These are phyloP conservation scores for Perca flavescens DNA, from an alignment of 2,113 vertebrate species.

Conservation along the genomic window DNA sequence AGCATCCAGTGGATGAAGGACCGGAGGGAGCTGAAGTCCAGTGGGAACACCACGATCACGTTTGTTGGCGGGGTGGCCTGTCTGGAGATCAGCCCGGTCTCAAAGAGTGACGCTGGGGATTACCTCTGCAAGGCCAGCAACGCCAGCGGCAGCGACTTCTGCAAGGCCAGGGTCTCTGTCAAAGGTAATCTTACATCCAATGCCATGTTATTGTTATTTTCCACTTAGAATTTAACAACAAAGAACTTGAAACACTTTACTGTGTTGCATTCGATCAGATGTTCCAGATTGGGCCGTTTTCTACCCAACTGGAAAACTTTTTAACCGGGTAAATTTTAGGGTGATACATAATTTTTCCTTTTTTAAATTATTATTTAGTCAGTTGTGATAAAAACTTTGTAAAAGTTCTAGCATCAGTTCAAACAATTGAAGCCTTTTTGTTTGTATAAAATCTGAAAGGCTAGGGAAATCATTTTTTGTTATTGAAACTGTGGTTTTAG, in stretches of 20 bases:
- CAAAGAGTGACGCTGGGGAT: slow-evolving; percentile 90
- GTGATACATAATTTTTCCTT: not conserved
- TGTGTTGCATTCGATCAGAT: too few species aligned
- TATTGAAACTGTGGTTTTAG: not conserved
- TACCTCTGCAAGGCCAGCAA: slow-evolving; percentile 97
- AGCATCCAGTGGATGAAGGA: slow-evolving; percentile 95
- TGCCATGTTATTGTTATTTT: too few species aligned
- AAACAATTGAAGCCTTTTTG: not conserved
- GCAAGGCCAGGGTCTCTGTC: slow-evolving; percentile 91
- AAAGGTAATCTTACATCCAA: slow-evolving; percentile 86
- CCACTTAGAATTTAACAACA: too few species aligned
- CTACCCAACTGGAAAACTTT: too few species aligned
- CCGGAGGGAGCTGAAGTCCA: slow-evolving; percentile 86
- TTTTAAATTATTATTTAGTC: not conserved
- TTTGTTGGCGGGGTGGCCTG: slow-evolving; percentile 87
- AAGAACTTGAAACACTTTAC: too few species aligned
- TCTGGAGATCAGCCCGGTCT: slow-evolving; percentile 86
- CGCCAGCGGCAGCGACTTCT: slow-evolving; percentile 88
- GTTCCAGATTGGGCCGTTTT: not conserved
- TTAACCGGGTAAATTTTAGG: too few species aligned
- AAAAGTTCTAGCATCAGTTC: too few species aligned
- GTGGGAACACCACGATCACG: slow-evolving; percentile 87
- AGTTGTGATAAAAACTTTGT: not conserved
- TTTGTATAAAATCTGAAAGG: too few species aligned
- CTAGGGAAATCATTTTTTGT: not conserved